Conservation (phyloP, 2,888 invertebrate species). For the Dynastes hyllus region DNA sequence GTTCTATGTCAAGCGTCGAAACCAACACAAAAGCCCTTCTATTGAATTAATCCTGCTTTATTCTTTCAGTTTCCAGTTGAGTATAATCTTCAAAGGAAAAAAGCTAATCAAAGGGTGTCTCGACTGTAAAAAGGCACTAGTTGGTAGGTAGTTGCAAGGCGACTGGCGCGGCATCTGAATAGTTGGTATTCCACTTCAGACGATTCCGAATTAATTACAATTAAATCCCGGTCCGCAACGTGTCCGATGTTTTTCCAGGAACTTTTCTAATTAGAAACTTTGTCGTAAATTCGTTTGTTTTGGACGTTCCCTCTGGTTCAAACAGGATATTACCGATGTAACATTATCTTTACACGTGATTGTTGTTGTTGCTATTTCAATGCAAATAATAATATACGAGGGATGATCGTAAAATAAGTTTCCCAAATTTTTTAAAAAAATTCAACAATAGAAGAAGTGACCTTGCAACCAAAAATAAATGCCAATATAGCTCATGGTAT, state of each 20-base stretch:
- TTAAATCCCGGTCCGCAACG: conserved; percentile 42
- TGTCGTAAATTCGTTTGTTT: background rate
- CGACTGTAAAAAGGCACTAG: background rate
- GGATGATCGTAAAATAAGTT: too few species aligned
- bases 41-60: too few species aligned
- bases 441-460: too few species aligned
- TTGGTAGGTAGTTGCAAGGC: background rate
- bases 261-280: conserved; percentile 50
- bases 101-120: background rate
- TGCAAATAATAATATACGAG: background rate
- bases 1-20: too few species aligned
- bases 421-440: too few species aligned
- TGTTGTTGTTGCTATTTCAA: background rate
- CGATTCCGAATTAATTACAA: conserved; percentile 44
- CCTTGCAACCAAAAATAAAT: too few species aligned
- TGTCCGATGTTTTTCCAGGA: conserved; percentile 40
- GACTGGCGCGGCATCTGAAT: conserved; percentile 10
- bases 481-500: too few species aligned
- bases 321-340: background rate
- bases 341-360: background rate
- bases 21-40: too few species aligned
- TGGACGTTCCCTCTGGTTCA: background rate
- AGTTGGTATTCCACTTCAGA: conserved; percentile 18
- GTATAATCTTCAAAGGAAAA: background rate
- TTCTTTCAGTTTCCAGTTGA: too few species aligned